A percentile compares a stretch with the other conserved stretches of the same genome.
These are phyloP conservation scores for Procambarus virginalis DNA, from an alignment of 1,140 invertebrate genomes.

Conservation along the genomic window DNA sequence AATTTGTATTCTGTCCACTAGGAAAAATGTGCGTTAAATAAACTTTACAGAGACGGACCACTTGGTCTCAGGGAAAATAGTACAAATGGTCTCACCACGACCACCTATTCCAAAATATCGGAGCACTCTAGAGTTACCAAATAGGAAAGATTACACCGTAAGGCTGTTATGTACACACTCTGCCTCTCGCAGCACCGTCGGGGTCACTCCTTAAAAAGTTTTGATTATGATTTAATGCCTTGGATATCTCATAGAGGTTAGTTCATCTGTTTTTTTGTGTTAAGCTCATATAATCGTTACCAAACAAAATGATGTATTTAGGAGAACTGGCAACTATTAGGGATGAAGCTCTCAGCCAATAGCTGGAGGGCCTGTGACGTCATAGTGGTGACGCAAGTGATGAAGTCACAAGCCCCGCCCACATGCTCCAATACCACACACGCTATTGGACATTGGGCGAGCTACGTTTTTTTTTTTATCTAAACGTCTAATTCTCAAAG, in stretches of 20 bases:
- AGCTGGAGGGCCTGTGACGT: not conserved
- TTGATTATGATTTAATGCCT: constrained; percentile 61
- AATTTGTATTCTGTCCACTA: constrained; percentile 20
- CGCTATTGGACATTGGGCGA: not conserved
- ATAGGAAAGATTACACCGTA: constrained; percentile 34
- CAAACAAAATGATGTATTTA: not conserved
- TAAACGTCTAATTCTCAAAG: not conserved
- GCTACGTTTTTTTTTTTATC: not conserved
- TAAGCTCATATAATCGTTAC: not conserved
- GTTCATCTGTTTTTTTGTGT: not conserved
- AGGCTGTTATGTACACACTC: constrained; percentile 27
- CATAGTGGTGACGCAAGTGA: not conserved
- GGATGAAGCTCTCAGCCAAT: not conserved
- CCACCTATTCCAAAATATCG: constrained; percentile 31
- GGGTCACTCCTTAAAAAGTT: constrained; percentile 39
- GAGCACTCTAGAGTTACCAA: constrained; percentile 9
- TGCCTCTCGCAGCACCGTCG: not conserved
- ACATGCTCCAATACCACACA: not conserved
- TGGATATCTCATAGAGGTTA: constrained; percentile 49
- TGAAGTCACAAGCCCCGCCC: not conserved
- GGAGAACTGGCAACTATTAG: not conserved
- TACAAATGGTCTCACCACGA: constrained; percentile 34
- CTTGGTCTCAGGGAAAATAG: constrained; percentile 58
- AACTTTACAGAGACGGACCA: constrained; percentile 41
- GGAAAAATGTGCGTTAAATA: constrained; percentile 62